These are phyloP conservation scores for Synanceia verrucosa DNA, from an alignment of 2,797 vertebrate genomes.

Conservation along the genomic window DNA sequence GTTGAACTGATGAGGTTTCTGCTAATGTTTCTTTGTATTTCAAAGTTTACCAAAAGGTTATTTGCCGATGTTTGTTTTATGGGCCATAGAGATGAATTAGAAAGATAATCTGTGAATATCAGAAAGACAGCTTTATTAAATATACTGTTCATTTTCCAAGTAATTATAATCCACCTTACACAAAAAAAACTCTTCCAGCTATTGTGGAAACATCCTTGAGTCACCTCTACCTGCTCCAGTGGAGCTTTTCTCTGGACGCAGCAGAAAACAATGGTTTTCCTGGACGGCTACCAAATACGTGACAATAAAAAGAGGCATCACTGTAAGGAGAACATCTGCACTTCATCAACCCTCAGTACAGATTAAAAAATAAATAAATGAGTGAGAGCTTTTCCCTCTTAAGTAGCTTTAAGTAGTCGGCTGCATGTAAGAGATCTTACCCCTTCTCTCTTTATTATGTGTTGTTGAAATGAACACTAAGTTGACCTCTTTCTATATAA, in stretches of 20 bases:
- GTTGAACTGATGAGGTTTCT: neutral
- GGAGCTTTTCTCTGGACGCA: slow-evolving; percentile 1
- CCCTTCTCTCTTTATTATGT: slow-evolving; percentile 8
- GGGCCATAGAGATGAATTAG: neutral
- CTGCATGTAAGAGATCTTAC: neutral
- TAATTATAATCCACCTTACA: slow-evolving; percentile 2
- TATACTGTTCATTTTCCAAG: slow-evolving; percentile 9
- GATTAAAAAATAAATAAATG: neutral
- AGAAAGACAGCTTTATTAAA: slow-evolving; percentile 2
- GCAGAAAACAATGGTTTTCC: slow-evolving; percentile 11
- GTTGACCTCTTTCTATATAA: slow-evolving; percentile 30
- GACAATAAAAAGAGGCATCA: slow-evolving; percentile 7
- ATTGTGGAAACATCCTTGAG: slow-evolving; percentile 27
- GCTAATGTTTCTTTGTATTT: neutral
- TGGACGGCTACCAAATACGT: slow-evolving; percentile 14
- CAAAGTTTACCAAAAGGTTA: neutral
- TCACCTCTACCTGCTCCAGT: slow-evolving; percentile 19
- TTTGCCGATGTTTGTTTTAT: neutral
- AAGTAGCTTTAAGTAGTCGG: slow-evolving; percentile 3
- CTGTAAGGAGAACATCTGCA: slow-evolving; percentile 7
- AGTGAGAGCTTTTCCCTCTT: neutral
- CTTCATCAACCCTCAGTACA: slow-evolving; percentile 11
- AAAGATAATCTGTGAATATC: slow-evolving; percentile 20
- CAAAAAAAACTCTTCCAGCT: slow-evolving; percentile 1
- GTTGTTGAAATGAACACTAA: slow-evolving; percentile 15